A percentile compares a stretch with the other conserved stretches of the same genome.
Evolutionary conservation across 2,888 invertebrate species (phyloP).

Genomic region (Dryadula phaetusa): DNA sequence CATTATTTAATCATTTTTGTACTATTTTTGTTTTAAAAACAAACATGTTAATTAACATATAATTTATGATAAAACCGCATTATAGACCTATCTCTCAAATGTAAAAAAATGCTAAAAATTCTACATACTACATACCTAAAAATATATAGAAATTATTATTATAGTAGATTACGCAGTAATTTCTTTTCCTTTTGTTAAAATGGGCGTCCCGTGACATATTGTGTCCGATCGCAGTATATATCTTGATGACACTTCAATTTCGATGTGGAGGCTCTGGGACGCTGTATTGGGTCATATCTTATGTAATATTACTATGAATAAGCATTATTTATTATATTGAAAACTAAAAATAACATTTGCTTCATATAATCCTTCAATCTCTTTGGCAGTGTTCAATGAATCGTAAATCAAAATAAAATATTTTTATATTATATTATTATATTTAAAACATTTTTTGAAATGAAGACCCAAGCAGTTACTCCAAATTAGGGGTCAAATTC

Average conservation of each 20-base stretch:
- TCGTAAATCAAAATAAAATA: neutral
- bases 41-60: no score
- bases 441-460: neutral
- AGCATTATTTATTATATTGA: neutral
- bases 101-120: no score
- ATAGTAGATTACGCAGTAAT: neutral
- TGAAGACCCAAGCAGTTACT: no score
- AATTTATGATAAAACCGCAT: no score
- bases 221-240: slow-evolving; percentile 8
- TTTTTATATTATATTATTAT: neutral
- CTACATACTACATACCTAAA: neutral
- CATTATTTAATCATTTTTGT: no score
- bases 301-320: neutral
- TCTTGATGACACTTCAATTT: slow-evolving; percentile 26
- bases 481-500: no score
- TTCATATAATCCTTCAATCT: neutral
- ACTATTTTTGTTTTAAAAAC: no score
- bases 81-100: no score
- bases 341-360: neutral
- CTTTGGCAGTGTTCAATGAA: neutral
- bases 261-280: neutral
- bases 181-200: slow-evolving; percentile 1
- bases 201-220: slow-evolving; percentile 3
- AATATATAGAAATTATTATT: neutral
- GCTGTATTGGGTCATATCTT: neutral